phyloP scores from a whole-genome alignment of 2,113 vertebrate genomes.

The Atlantisia rogersi region DNA sequence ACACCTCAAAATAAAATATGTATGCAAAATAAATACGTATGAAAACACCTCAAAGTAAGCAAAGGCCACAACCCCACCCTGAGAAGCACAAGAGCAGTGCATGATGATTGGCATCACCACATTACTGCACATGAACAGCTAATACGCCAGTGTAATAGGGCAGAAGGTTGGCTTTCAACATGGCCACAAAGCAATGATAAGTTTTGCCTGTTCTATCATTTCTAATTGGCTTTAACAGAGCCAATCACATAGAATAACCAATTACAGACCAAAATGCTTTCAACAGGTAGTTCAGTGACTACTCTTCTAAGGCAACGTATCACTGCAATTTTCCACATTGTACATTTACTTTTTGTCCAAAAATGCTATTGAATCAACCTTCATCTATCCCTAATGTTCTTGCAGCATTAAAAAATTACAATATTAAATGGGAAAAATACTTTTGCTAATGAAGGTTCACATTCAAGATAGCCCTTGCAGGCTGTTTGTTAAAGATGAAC shows the following conservation, averaged over 20 bases:
- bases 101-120: neutral
- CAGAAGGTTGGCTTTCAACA: neutral
- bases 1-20: neutral
- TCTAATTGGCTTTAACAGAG: neutral
- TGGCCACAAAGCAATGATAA: neutral
- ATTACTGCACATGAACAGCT: neutral
- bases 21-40: neutral
- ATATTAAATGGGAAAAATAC: neutral
- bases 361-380: neutral
- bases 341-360: neutral
- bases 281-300: neutral
- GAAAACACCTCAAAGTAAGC: neutral
- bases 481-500: neutral
- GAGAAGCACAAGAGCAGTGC: neutral
- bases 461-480: neutral
- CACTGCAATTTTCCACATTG: neutral
- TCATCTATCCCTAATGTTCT: neutral
- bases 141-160: neutral
- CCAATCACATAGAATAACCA: neutral
- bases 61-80: neutral
- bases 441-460: neutral
- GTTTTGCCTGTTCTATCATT: neutral
- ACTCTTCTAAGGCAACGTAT: accelerated
- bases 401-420: neutral
- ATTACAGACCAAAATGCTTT: neutral